phyloP scores from a whole-genome alignment of 2,113 vertebrate species.

The Beaufortia kweichowensis region DNA sequence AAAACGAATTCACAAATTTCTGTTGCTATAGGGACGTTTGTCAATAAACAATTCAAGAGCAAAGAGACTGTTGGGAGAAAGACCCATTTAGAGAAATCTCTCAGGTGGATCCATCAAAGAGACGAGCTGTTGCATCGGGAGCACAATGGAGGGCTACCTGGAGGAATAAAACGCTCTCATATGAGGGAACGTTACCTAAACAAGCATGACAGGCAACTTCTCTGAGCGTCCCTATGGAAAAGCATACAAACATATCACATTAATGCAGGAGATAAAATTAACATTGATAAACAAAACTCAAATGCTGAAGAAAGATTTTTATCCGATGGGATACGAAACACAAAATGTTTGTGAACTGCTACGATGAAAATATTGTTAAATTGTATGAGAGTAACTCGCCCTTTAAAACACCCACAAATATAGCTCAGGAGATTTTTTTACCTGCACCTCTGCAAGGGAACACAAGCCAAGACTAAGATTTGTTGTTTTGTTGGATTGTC shows the following conservation, averaged over 20 bases:
- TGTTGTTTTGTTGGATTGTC: not conserved
- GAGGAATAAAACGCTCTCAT: conserved; percentile 67
- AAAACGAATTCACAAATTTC: conserved; percentile 38
- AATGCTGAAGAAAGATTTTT: not conserved
- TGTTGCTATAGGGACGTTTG: conserved; percentile 66
- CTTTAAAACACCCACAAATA: not conserved
- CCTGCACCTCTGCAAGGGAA: not conserved
- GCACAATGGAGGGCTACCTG: conserved; percentile 69
- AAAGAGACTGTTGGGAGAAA: conserved; percentile 58
- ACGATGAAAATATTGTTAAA: too few species aligned
- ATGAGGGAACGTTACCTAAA: conserved; percentile 74
- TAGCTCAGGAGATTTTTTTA: not conserved
- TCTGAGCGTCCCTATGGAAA: conserved; percentile 18
- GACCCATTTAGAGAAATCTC: conserved; percentile 71
- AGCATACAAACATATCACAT: conserved; percentile 7
- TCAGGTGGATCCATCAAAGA: conserved; percentile 75
- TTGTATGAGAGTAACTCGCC: too few species aligned
- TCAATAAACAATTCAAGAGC: conserved; percentile 71
- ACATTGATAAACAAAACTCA: conserved; percentile 16
- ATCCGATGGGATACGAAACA: not conserved
- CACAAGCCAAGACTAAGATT: not conserved
- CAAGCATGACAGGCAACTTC: conserved; percentile 59
- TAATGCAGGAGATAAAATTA: conserved; percentile 15
- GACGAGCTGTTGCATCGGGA: conserved; percentile 53
- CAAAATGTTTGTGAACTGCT: not conserved